Evolutionary conservation across 2,113 vertebrate species (phyloP), one percentile per base, ranked within the genome.

Genomic region (Ceyx cyanopectus): DNA sequence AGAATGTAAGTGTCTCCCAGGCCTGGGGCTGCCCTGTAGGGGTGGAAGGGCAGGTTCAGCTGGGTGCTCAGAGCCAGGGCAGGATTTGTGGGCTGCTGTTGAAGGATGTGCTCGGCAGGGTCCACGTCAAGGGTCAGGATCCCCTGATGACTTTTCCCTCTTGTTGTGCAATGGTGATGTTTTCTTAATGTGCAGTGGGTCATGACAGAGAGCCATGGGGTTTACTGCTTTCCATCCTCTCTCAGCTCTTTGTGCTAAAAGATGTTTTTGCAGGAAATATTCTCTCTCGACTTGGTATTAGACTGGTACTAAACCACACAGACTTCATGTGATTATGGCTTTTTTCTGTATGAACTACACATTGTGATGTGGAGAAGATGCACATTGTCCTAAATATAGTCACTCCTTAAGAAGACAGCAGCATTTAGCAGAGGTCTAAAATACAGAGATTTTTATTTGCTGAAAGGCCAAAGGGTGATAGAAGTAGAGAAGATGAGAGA

Each of bases 401-500:
- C 10, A 12, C 24, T 78, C 20, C 51, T 65, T 93, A 73, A 50
- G 32, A 60, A 77, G 65, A 58, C 18, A 84, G 24, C 22, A 70
- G 50, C 21, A 65, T 72, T 89, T 84, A 91, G 41, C 40, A 61
- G 45, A 57, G 11, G 54, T 41, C 7, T 30, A 63, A 81, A 79
- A 87, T 58, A 34, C 4, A 77, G 41, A 29, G 34, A 37, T 73
- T 87, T 87, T 79, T 26, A 43, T 73, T 79, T 90, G 34, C 15
- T 85, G 94, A 91, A 91, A 24, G 32, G 32, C 57, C 45, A 83
- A 90, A 85, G 50, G 85, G 56, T 92, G 87, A 94, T 92, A 91
- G 90, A 86, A n/a, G 18, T 83, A 68, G 75, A 86, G 27, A 37
- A 79, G 48, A 53, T 14, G 65, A 73, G 46, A 70, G 70, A 79